phyloP scores from a whole-genome alignment of 2,113 vertebrate genomes.

The Xiphias gladius region DNA sequence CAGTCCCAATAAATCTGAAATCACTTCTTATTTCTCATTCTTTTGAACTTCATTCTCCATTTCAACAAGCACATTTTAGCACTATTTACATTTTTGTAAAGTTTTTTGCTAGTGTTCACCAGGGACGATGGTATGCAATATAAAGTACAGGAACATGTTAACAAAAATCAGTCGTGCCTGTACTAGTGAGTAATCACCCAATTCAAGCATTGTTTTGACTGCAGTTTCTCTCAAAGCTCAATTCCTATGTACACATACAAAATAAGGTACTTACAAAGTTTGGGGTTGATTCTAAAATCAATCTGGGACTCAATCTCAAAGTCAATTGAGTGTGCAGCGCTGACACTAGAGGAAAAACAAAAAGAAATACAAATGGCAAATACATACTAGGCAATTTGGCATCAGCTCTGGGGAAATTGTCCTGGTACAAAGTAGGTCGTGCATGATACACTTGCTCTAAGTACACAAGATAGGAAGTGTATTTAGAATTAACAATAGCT shows the following conservation, averaged over 20 bases:
- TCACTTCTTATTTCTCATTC: no score
- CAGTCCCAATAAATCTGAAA: no score
- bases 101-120: no score
- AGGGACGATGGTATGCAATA: no score
- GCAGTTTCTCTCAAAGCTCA: neutral
- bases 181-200: neutral
- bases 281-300: conserved; percentile 87
- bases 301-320: conserved; percentile 90
- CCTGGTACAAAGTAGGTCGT: neutral
- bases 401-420: neutral
- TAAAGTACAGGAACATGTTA: no score
- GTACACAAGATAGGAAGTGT: no score
- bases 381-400: neutral
- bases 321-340: conserved; percentile 81
- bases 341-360: conserved; percentile 75
- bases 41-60: no score
- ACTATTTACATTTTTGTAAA: no score
- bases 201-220: neutral
- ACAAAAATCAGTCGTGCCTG: no score
- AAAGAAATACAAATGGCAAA: neutral
- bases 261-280: conserved; percentile 84
- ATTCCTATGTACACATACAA: neutral
- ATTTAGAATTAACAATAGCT: no score
- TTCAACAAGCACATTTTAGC: no score
- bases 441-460: no score